Evolutionary conservation across 1,140 invertebrate genomes (phyloP), one percentile per base, ranked within the genome.

Genomic region (Plectrocnemia conspersa): DNA sequence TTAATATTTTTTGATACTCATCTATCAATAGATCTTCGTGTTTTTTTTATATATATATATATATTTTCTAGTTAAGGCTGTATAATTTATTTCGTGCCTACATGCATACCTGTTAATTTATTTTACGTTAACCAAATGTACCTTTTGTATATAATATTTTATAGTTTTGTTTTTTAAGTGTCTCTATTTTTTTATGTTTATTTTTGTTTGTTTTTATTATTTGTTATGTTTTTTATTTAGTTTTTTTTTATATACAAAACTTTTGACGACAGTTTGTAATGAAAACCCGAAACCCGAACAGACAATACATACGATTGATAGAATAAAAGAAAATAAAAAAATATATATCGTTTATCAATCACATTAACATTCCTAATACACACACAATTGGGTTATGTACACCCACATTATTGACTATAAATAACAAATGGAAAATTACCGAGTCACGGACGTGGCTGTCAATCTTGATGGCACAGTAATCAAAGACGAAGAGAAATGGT

Each of bases 251-350:
- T 53, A 36, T 44, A 56, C 54, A 49, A 48, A 33, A 45, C 54
- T 24, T 50, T 38, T 21, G 19, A 15, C 45, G 21, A 52, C 52
- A 42, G 7, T 38, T 9, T 38, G 15, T 53, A 36, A 27, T 52
- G 35, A 53, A 38, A 38, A 56, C 35, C 13, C n/a, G n/a, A 44
- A 56, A 52, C 54, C 33, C 50, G 48, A 49, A 54, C 13, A 42
- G 42, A 53, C 44, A 47, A 60, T 60, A 54, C 58, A 49, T 53
- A 44, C 58, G 58, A 56, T 53, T 52, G 58, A 60, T 56, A 60
- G 58, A 60, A 60, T 56, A 60, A 52, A 56, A 52, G 33, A 46
- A 27, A 22, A 19, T 52, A 2, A 11, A 52, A 52, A 42, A 21
- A 36, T 33, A 24, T 44, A 23, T 23, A 19, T 23, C n/a, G n/a